phyloP scores from a whole-genome alignment of 2,113 vertebrate species.

The Acrocephalus kingi region DNA sequence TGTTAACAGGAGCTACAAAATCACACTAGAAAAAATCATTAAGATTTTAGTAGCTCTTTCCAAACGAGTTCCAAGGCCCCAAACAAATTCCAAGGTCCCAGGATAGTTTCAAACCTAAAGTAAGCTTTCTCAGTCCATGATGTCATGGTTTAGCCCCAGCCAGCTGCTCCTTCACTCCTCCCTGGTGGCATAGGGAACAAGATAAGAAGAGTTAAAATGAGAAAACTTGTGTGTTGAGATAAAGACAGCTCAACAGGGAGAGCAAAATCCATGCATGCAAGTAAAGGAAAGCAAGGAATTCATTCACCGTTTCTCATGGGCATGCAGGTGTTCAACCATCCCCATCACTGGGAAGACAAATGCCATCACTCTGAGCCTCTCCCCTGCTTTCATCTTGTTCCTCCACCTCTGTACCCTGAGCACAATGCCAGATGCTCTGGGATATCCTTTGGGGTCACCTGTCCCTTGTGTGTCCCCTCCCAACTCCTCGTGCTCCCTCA shows the following conservation, averaged over 20 bases:
- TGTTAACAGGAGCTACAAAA: neutral
- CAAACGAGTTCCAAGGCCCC: neutral
- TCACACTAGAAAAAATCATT: neutral
- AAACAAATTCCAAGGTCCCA: neutral
- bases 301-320: too few relatives aligned
- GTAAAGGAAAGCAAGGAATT: neutral
- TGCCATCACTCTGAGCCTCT: neutral
- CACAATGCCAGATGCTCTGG: too few relatives aligned
- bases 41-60: neutral
- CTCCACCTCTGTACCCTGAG: neutral
- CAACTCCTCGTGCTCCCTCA: fast-evolving
- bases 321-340: neutral
- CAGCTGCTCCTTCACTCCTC: neutral
- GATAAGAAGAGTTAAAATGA: neutral
- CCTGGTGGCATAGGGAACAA: neutral
- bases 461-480: neutral
- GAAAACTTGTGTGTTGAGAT: neutral
- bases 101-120: neutral
- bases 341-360: neutral
- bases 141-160: neutral
- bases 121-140: neutral
- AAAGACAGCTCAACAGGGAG: neutral
- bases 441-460: neutral
- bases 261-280: neutral
- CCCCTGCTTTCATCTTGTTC: neutral